phyloP scores from a whole-genome alignment of 2,888 invertebrate genomes.

The Theristus sp. region DNA sequence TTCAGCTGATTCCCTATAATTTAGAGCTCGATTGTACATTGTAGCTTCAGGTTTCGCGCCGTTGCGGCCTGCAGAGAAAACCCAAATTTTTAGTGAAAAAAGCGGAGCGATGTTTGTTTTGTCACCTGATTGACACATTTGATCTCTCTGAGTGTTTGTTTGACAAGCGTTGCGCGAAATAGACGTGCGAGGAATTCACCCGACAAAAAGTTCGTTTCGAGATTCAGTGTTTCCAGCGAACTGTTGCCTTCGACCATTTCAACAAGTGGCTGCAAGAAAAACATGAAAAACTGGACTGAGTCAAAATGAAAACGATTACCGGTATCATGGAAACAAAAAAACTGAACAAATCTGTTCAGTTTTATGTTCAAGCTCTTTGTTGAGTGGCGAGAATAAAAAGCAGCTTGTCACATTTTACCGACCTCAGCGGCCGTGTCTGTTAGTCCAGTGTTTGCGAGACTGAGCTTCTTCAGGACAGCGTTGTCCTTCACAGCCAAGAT shows the following conservation, averaged over 20 bases:
- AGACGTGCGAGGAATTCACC: constrained; percentile 67
- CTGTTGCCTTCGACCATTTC: constrained; percentile 44
- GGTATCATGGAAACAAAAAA: too few relatives aligned
- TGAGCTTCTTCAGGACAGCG: constrained; percentile 72
- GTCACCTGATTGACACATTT: constrained; percentile 85
- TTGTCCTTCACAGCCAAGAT: constrained; percentile 71
- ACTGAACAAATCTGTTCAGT: too few relatives aligned
- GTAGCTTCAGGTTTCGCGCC: too few relatives aligned
- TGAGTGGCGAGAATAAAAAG: too few relatives aligned
- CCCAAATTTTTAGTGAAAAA: too few relatives aligned
- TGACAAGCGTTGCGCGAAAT: constrained; percentile 61
- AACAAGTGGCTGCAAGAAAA: background rate
- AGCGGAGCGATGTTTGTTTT: too few relatives aligned
- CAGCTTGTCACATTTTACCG: background rate
- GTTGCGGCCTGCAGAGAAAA: too few relatives aligned
- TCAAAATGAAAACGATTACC: too few relatives aligned
- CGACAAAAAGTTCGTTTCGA: constrained; percentile 86
- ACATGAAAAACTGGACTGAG: too few relatives aligned
- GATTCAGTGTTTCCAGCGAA: constrained; percentile 31
- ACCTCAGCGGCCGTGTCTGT: constrained; percentile 60
- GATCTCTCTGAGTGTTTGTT: constrained; percentile 75
- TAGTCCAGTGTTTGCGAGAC: constrained; percentile 78
- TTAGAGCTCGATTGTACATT: too few relatives aligned
- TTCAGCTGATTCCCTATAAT: too few relatives aligned
- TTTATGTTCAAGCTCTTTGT: too few relatives aligned